phyloP scores from a whole-genome alignment of 2,797 vertebrate species.

The Trematomus bernacchii region DNA sequence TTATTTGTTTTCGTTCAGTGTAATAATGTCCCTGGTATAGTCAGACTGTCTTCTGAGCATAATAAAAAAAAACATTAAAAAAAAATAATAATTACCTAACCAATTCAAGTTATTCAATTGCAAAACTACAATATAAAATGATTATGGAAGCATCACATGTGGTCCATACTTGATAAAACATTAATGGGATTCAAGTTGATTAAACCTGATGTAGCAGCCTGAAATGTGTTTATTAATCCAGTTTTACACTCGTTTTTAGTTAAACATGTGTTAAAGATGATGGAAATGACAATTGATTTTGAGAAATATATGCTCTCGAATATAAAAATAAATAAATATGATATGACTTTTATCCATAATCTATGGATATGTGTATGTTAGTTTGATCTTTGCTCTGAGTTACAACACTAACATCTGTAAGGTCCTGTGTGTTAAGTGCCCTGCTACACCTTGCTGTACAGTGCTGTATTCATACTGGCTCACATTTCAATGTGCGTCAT shows the following conservation, averaged over 20 bases:
- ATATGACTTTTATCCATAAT: no score
- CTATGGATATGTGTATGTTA: background rate
- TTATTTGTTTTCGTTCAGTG: background rate
- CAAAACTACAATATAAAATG: background rate
- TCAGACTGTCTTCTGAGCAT: background rate
- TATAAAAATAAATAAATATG: no score
- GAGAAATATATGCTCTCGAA: background rate
- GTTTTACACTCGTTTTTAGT: background rate
- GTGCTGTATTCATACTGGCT: conserved; percentile 33
- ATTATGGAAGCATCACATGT: background rate
- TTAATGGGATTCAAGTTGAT: background rate
- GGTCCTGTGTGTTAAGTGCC: background rate
- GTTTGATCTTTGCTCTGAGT: background rate
- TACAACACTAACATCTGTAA: background rate
- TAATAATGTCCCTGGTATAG: background rate
- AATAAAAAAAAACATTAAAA: background rate
- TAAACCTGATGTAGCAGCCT: background rate
- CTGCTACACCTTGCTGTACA: conserved; percentile 11
- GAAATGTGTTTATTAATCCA: background rate
- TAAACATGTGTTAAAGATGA: background rate
- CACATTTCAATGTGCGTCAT: conserved; percentile 49
- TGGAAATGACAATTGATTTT: background rate
- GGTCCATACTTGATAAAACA: background rate
- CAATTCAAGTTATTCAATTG: background rate
- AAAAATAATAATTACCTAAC: background rate